Evolutionary conservation across 92 coral and sea anemone genomes (phyloP).

Genomic region (Epizoanthus rinbou): DNA sequence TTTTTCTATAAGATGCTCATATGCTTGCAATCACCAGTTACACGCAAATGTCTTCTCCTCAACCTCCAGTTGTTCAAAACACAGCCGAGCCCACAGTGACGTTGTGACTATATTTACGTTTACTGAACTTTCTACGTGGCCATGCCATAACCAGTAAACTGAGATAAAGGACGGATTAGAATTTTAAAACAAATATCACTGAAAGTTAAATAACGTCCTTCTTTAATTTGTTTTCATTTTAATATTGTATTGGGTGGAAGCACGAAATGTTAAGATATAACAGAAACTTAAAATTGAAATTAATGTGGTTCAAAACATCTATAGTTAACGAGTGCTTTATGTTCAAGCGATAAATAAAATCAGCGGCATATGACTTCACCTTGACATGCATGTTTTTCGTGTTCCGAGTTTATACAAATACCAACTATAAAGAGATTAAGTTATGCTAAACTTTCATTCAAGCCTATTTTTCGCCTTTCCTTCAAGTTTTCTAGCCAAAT

Average conservation of each 20-base stretch:
- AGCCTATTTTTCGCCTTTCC: background rate
- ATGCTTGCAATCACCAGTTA: no score
- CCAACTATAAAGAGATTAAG: slow-evolving; percentile 18
- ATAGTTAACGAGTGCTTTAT: background rate
- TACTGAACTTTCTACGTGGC: no score
- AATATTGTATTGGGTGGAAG: no score
- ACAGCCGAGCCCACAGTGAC: no score
- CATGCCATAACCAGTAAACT: no score
- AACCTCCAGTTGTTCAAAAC: no score
- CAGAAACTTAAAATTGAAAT: no score
- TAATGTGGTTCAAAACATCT: no score
- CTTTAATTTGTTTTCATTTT: background rate
- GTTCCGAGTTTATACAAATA: slow-evolving; percentile 28
- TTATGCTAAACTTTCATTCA: background rate
- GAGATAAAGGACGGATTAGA: slow-evolving; percentile 31
- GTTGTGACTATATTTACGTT: no score
- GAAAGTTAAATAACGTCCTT: slow-evolving; percentile 7
- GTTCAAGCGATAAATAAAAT: background rate
- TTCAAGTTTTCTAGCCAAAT: background rate
- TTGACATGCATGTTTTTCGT: background rate
- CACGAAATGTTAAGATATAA: no score
- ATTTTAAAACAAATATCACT: slow-evolving; percentile 16
- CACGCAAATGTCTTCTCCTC: no score
- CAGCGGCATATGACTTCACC: background rate
- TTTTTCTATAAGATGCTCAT: no score